Base-by-base conservation (phyloP, 1,140 invertebrate species). In the Nephila pilipes region DNA sequence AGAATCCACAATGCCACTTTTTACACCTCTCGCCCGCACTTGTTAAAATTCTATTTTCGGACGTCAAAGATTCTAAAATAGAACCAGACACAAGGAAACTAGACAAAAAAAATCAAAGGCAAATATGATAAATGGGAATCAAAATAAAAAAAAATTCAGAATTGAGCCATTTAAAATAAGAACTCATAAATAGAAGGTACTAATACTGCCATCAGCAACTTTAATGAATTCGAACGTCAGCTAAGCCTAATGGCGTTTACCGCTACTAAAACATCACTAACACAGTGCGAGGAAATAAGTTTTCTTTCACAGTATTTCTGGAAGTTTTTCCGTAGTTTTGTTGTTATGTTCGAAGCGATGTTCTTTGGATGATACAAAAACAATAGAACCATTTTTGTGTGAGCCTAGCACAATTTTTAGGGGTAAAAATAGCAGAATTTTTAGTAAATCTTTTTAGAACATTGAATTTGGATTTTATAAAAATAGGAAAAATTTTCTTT, bases 21-120 rank as follows among this genome's bases (percentile, higher is more conserved):
- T 60, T 60, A 60, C 58, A 60, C 22, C 58, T 60, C 69, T 25
- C 69, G 16, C 69, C 69, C 29, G 25, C 69, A 75, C 29, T 75
- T 36, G 69, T 75, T 75, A 75, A 75, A 75, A 36, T 36, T 75
- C 69, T 75, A 75, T 75, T 75, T 75, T 36, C 14, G 32, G 36
- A 29, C 69, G 69, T 29, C 29, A 20, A 75, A 75, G 29, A 36
- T 36, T 75, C 14, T 4, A 46, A 75, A 75, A 75, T 75, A 75
- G 69, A 60, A 60, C 22, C 20, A 60, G 58, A 75, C 18, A 29
- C 69, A 75, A 32, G 29, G 69, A 75, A 75, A 75, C 29, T 8
- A 32, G 29, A 18, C 4, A 75, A 75, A 75, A 75, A 75, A 75
- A 12, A 69, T 10, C 20, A n/a, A 69, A 69, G 8, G 29, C 18